Evolutionary conservation across 2,888 invertebrate species (phyloP), one percentile per base, ranked within the genome.

Genomic region (Corythucha ciliata): DNA sequence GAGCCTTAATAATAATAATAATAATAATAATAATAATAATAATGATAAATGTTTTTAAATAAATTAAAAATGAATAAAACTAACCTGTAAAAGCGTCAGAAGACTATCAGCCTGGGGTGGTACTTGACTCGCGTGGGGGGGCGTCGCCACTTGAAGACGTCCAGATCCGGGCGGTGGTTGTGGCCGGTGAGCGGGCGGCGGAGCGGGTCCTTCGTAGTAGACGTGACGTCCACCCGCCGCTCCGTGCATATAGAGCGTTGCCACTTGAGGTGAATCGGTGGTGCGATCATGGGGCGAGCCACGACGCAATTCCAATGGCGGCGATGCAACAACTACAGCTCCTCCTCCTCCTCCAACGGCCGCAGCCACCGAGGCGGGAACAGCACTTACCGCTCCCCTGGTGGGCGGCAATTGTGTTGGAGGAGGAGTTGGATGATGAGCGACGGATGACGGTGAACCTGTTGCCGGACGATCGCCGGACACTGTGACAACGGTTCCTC

Each of bases 51-150:
- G 36, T 36, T 53, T 41, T 42, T 53, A n/a, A 18, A 16, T 36
- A 36, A n/a, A 18, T 36, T 36, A 36, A 7, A 10, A 16, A 36
- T 18, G 6, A 16, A 20, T 8, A 34, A 16, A 16, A 18, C 71
- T 67, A 61, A 81, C 81, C 73, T 79, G 72, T 6, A 90, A 72
- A 48, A 90, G 69, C 74, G 83, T 85, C 59, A 86, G 76, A 59
- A 89, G 72, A 48, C 85, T 83, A 69, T 89, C 88, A 5, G 83
- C 84, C 66, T 86, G 87, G 50, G 83, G 80, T 60, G 86, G 83
- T 61, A 83, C 83, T 70, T 83, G 86, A 63, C 79, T 77, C 54
- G 81, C 81, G 70, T 82, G 81, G 61, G 83, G 79, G 63, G 83
- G 83, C 4, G 75, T 74, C 7, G 76, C 74, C 12, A 69, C 70